These are phyloP conservation scores for Agriopis leucophaearia DNA, from an alignment of 2,888 invertebrate genomes.

Conservation along the genomic window DNA sequence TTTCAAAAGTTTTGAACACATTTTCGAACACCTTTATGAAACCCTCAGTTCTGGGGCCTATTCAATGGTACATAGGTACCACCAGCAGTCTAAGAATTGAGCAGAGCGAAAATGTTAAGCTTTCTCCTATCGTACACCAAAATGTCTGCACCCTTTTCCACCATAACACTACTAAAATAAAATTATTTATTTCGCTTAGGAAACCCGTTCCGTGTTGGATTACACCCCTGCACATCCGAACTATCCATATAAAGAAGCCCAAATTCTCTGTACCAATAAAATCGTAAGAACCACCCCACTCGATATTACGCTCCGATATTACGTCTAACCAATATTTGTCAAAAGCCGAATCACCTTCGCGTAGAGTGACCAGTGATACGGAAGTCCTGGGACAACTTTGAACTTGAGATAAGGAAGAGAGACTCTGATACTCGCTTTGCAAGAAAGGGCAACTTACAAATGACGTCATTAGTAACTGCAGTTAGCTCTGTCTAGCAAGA, in stretches of 20 bases:
- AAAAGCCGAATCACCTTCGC: slow-evolving; percentile 66
- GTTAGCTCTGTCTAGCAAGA: too few species aligned
- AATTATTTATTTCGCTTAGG: slow-evolving; percentile 15
- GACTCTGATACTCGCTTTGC: too few species aligned
- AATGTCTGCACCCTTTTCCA: background rate
- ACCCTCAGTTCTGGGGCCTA: too few species aligned
- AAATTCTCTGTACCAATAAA: slow-evolving; percentile 64
- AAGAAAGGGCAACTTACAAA: too few species aligned
- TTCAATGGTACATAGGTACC: too few species aligned
- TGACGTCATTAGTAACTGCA: too few species aligned
- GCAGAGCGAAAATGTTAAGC: too few species aligned
- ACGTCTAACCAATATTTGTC: slow-evolving; percentile 76
- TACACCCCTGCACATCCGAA: slow-evolving; percentile 30
- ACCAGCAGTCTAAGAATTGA: too few species aligned
- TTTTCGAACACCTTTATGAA: too few species aligned
- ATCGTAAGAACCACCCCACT: slow-evolving; percentile 56
- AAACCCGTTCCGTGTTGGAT: slow-evolving; percentile 20
- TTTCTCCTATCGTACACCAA: background rate
- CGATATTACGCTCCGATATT: slow-evolving; percentile 68
- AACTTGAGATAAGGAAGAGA: too few species aligned
- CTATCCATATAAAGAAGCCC: slow-evolving; percentile 47
- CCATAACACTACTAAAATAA: slow-evolving; percentile 7
- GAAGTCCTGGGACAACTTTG: slow-evolving; percentile 4
- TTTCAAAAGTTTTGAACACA: too few species aligned
- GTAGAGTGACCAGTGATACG: slow-evolving; percentile 37